Percentiles rank a stretch among this genome's conserved stretches.
Conservation (phyloP, 2,888 invertebrate species). For the Campoplex capitator region DNA sequence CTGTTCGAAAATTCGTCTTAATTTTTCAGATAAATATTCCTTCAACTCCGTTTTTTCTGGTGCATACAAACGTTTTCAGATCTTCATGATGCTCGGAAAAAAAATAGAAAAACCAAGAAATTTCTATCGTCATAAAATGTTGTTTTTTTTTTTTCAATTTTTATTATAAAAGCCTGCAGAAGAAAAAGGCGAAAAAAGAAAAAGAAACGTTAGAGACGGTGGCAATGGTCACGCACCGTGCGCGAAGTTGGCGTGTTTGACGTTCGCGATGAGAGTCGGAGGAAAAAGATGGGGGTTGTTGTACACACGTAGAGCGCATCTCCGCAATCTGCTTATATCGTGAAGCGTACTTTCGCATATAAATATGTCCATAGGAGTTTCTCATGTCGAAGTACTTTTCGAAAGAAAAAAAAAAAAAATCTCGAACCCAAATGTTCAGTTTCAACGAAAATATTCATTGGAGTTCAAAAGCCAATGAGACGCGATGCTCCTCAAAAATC, state of each 20-base stretch:
- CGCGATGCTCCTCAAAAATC: not conserved
- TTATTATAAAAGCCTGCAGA: not conserved
- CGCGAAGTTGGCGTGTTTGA: conserved; percentile 71
- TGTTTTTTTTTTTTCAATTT: not conserved
- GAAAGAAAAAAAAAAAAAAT: too few species aligned
- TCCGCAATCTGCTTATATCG: conserved; percentile 56
- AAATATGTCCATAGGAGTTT: conserved; percentile 58
- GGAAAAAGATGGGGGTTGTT: conserved; percentile 20
- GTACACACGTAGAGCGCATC: conserved; percentile 71
- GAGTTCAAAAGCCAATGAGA: not conserved
- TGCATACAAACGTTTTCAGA: not conserved
- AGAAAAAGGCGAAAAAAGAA: not conserved
- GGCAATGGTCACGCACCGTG: conserved; percentile 74
- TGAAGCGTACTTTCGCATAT: conserved; percentile 48
- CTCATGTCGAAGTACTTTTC: conserved; percentile 12
- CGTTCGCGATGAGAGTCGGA: conserved; percentile 52
- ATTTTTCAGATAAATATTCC: not conserved
- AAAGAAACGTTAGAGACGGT: conserved; percentile 53
- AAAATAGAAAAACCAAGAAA: not conserved
- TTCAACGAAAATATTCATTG: not conserved
- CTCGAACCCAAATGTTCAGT: not conserved
- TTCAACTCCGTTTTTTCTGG: not conserved
- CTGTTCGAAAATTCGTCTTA: not conserved
- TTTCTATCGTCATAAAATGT: not conserved
- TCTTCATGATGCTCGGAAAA: not conserved